A percentile compares a stretch with the other conserved stretches of the same genome.
These are phyloP conservation scores for Hippocampus mohnikei DNA, from an alignment of 2,113 vertebrate genomes.

Conservation along the genomic window DNA sequence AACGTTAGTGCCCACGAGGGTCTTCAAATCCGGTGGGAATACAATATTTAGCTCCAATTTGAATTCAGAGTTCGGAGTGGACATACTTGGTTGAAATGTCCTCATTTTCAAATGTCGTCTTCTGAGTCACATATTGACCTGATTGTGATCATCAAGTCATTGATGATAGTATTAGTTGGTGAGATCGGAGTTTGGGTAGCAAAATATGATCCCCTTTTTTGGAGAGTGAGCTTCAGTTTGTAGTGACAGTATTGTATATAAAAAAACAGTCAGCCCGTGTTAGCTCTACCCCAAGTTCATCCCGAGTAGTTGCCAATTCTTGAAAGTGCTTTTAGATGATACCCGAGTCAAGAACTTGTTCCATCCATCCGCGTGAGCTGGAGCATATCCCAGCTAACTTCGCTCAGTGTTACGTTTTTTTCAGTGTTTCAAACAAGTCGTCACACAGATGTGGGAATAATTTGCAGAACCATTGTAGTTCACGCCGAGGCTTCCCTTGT, in stretches of 20 bases:
- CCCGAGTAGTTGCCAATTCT: not conserved
- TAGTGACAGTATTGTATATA: not conserved
- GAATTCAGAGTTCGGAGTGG: not conserved
- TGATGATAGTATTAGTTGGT: not conserved
- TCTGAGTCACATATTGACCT: not conserved
- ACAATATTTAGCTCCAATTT: not conserved
- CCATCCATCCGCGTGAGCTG: not conserved
- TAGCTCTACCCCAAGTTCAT: not conserved
- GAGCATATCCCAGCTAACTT: not conserved
- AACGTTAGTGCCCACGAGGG: too few species aligned
- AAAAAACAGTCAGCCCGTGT: not conserved
- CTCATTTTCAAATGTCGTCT: not conserved
- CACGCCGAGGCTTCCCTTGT: not conserved
- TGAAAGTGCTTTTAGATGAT: not conserved
- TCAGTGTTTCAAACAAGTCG: not conserved
- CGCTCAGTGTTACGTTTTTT: not conserved
- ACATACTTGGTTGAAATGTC: not conserved
- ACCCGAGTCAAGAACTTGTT: not conserved
- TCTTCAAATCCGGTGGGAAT: too few species aligned
- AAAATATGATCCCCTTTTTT: not conserved
- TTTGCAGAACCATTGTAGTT: not conserved
- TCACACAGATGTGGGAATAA: not conserved
- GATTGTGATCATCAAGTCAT: not conserved
- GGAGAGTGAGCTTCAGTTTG: not conserved
- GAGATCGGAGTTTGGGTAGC: not conserved